Conservation (phyloP, 2,797 vertebrate species). For the Gadopsis marmoratus region DNA sequence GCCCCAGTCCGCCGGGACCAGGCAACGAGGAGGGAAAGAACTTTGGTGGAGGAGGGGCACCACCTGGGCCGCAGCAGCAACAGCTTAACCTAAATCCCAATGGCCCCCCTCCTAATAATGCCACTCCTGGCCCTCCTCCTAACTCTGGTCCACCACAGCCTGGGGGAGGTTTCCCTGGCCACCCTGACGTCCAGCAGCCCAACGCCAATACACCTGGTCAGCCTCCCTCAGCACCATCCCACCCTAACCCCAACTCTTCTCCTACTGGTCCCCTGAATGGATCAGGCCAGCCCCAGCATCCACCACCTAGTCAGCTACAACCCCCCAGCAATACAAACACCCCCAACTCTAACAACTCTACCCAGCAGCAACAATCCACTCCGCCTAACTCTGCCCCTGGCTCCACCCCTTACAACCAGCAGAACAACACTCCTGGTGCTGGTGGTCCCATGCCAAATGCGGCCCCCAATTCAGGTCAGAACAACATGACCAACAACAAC, state of each 20-base stretch:
- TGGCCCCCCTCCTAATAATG: slow-evolving; percentile 87
- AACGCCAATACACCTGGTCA: slow-evolving; percentile 84
- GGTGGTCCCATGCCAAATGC: slow-evolving; percentile 84
- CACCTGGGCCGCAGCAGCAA: slow-evolving; percentile 76
- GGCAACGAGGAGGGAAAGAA: slow-evolving; percentile 86
- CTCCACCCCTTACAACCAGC: slow-evolving; percentile 87
- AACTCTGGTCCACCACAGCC: slow-evolving; percentile 83
- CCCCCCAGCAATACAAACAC: slow-evolving; percentile 81
- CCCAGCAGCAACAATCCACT: slow-evolving; percentile 86
- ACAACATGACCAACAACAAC: slow-evolving; percentile 86
- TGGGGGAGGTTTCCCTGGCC: slow-evolving; percentile 86
- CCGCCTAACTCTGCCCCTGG: slow-evolving; percentile 90
- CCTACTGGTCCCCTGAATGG: slow-evolving; percentile 86
- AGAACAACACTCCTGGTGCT: slow-evolving; percentile 90
- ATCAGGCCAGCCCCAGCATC: slow-evolving; percentile 84
- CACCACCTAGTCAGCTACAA: slow-evolving; percentile 82
- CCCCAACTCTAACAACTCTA: slow-evolving; percentile 83
- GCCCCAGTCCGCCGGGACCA: slow-evolving; percentile 86
- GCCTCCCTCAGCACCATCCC: slow-evolving; percentile 81
- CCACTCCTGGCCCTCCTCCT: slow-evolving; percentile 79
- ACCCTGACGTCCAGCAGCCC: slow-evolving; percentile 84
- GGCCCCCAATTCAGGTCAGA: slow-evolving; percentile 84
- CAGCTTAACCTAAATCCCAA: slow-evolving; percentile 84
- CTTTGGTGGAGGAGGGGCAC: slow-evolving; percentile 84
- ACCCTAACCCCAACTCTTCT: slow-evolving; percentile 87